phyloP scores from a whole-genome alignment of 1,140 invertebrate species.

The Trichomalopsis sarcophagae region DNA sequence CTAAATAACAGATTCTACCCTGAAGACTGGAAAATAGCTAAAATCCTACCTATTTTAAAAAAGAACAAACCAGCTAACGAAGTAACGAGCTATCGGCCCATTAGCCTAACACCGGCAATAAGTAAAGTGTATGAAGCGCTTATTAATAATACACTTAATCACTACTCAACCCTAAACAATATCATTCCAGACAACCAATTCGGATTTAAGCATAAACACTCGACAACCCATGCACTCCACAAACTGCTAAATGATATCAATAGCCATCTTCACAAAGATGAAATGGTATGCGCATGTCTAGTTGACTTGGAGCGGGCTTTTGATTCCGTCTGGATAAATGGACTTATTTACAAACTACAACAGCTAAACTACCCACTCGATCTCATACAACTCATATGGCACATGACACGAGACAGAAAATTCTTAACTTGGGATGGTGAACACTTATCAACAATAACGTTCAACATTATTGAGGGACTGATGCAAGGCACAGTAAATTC shows the following conservation, averaged over 20 bases:
- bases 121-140: constrained; percentile 36
- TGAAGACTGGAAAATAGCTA: not conserved
- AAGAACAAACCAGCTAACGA: not conserved
- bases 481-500: constrained; percentile 57
- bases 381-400: not conserved
- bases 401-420: not conserved
- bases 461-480: constrained; percentile 49
- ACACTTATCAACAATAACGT: not conserved
- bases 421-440: not conserved
- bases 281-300: not conserved
- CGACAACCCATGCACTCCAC: constrained; percentile 36
- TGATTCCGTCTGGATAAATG: constrained; percentile 60
- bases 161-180: no score
- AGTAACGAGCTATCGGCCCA: constrained; percentile 31
- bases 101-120: constrained; percentile 11
- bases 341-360: constrained; percentile 55
- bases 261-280: constrained; percentile 33
- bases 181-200: not conserved
- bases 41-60: constrained; percentile 41
- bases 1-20: constrained; percentile 16
- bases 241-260: constrained; percentile 35
- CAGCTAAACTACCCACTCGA: constrained; percentile 61
- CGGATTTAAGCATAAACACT: constrained; percentile 27
- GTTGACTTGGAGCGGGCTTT: constrained; percentile 51
- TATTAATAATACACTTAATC: not conserved